Base-by-base conservation (phyloP, 2,888 invertebrate genomes). In the Metacarcinus magister region DNA sequence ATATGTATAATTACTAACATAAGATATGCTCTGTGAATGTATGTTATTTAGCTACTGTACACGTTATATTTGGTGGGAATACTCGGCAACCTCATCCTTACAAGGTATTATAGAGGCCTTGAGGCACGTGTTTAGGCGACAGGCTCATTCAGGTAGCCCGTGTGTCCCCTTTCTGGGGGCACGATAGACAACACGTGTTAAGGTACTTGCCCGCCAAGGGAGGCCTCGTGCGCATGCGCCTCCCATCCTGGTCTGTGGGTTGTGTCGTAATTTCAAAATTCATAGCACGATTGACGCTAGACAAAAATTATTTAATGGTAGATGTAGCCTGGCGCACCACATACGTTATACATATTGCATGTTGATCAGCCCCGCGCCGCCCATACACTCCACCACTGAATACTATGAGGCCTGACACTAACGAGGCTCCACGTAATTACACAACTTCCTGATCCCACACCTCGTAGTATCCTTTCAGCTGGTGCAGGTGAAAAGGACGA, bases 231-330 rank as follows among this genome's bases (percentile, higher is more conserved):
- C 87, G 32, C 87, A 87, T 87, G 87, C 87, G 82, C 19, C 87
- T 19, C 87, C 39, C 87, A 10, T 32, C 10, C 16, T 32, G 75
- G 75, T 39, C 87, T 87, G 39, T 87, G 87, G 87, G 39, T 87
- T 87, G 87, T 87, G 82, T 87, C 87, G 39, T 87, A 87, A 87
- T 87, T 87, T 87, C 87, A 87, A 87, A 87, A 87, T 87, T 87
- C 87, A 87, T 87, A 87, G 87, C 87, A 87, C 87, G 87, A 87
- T 87, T 87, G 87, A 87, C 87, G 87, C 87, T 39, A 39, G 87
- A 39, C 87, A 87, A 87, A 87, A 87, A 87, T 87, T 87, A 87
- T 87, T 87, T 87, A 87, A 87, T 87, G 87, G 87, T 87, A 87
- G 87, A 87, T 87, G 87, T 87, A 87, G 87, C 87, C 87, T 19